Evolutionary conservation across 2,888 invertebrate genomes (phyloP), one percentile per base, ranked within the genome.

Genomic region (Agonopterix heracliana): DNA sequence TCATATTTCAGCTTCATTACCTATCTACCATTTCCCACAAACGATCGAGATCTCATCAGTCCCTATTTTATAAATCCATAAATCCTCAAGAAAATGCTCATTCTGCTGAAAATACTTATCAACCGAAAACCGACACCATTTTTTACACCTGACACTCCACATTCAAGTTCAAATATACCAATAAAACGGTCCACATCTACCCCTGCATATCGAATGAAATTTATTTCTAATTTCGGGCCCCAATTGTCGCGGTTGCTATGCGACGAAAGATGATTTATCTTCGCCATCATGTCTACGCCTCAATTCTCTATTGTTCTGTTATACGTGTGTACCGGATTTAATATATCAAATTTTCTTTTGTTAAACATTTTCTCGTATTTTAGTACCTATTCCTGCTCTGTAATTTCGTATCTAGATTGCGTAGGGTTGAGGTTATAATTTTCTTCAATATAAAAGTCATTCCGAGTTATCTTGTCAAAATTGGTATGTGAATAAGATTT

Each of bases 141-240:
- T 66, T 70, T 72, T 71, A 71, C 77, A 79, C 78, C 74, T 79
- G 78, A 73, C 65, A 66, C 69, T 56, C 50, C 59, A 54, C 63
- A 62, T 67, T 64, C 62, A 60, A 59, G 57, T 66, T 65, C 68
- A 64, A 68, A 68, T 63, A 64, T 56, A 66, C 68, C 71, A 71
- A 75, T 69, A 71, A 67, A 68, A 66, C 47, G 52, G 34, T 54
- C 48, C 44, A 17, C 10, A 12, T 41, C 41, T 12, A 9, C 52
- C 53, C 49, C 55, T 59, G 64, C 66, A 68, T 67, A 66, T 69
- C 68, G 68, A 70, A 73, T 65, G 67, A 66, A 74, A 76, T 73
- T 76, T 71, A 75, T 74, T 75, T 74, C 69, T 78, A 77, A 77
- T 75, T 74, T 68, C 60, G 59, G 55, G 57, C 66, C 68, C 69